A percentile compares a stretch with the other conserved stretches of the same genome.
Evolutionary conservation across 2,113 vertebrate species (phyloP).

Genomic region (Rhynchomys soricoides): DNA sequence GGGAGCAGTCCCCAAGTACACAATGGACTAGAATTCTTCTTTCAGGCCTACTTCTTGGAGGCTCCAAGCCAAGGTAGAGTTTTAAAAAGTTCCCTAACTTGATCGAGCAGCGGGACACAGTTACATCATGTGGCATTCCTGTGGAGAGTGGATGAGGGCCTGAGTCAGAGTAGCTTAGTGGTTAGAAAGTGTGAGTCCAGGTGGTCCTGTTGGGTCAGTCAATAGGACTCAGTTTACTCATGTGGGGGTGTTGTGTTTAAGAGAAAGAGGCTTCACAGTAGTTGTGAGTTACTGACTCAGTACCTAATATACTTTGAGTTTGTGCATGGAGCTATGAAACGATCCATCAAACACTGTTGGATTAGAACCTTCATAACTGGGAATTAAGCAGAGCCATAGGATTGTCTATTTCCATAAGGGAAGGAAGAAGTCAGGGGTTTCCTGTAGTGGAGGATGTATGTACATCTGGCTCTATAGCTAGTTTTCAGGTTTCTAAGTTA

Average conservation of each 20-base stretch:
- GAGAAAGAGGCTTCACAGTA: constrained; percentile 10
- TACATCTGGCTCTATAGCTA: neutral
- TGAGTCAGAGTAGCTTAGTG: constrained; percentile 33
- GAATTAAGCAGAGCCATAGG: constrained; percentile 36
- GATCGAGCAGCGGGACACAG: neutral
- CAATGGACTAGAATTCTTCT: neutral
- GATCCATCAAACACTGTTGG: neutral
- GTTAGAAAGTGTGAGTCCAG: constrained; percentile 31
- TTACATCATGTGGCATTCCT: neutral
- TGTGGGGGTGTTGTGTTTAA: neutral
- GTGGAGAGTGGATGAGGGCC: neutral
- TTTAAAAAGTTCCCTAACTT: neutral
- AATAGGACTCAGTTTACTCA: constrained; percentile 25
- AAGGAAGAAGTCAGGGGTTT: constrained; percentile 41
- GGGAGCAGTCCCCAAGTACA: neutral
- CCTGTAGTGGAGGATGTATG: neutral
- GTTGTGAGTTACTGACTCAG: neutral
- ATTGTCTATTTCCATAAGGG: neutral
- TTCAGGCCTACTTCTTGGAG: neutral
- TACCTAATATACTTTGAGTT: constrained; percentile 58
- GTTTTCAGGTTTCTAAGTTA: neutral
- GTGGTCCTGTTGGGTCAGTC: constrained; percentile 24
- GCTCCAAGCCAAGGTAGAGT: neutral
- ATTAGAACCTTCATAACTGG: neutral
- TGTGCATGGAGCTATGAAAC: constrained; percentile 43